These are phyloP conservation scores for cat (Felis catus) DNA, from an alignment of 2,113 vertebrate genomes.

Conservation along the genomic window F.catus_Fca126_mat1.0 CM031421.1:75655501-75656000, in stretches of 20 bases:
- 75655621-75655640: neutral
- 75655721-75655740: slow-evolving; percentile 7
- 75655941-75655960: neutral
- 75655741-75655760: slow-evolving; percentile 35
- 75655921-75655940: neutral
- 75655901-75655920: neutral
- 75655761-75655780: slow-evolving; percentile 37
- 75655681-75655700: slow-evolving; percentile 65
- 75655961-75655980: slow-evolving; percentile 87
- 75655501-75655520: neutral
- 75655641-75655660: slow-evolving; percentile 41
- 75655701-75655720: slow-evolving; percentile 40
- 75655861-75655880: neutral
- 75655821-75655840: slow-evolving; percentile 50
- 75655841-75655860: neutral
- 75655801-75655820: slow-evolving; percentile 44
- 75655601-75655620: neutral
- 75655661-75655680: slow-evolving; percentile 59
- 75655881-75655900: slow-evolving; percentile 29
- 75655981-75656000: slow-evolving; percentile 92
- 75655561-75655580: neutral
- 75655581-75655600: slow-evolving; percentile 1
- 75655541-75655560: neutral
- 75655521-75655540: neutral
- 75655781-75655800: slow-evolving; percentile 36